Evolutionary conservation across 2,797 vertebrate genomes (phyloP).

Genomic region (Odontamblyopus lacepedii): DNA sequence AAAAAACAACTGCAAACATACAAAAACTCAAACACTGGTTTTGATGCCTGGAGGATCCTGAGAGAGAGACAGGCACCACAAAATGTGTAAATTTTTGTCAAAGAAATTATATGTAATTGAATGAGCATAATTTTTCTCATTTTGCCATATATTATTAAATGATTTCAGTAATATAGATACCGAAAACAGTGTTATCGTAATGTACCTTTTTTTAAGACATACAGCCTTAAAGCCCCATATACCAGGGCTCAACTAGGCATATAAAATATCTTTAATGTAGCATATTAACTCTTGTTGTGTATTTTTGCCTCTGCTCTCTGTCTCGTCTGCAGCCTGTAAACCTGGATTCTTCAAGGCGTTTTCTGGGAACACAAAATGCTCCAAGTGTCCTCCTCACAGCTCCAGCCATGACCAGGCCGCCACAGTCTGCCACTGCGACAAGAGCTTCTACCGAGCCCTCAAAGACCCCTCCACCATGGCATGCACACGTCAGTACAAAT

Average conservation of each 20-base stretch:
- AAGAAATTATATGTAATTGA: too few species aligned
- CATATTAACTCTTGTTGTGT: neutral
- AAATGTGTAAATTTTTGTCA: too few species aligned
- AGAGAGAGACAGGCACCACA: too few species aligned
- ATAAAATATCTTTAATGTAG: neutral
- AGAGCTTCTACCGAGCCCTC: constrained; percentile 90
- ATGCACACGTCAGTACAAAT: constrained; percentile 89
- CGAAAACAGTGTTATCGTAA: too few species aligned
- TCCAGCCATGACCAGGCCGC: constrained; percentile 89
- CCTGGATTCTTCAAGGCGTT: constrained; percentile 96
- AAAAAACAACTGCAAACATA: too few species aligned
- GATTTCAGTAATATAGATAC: too few species aligned
- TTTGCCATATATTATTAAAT: too few species aligned
- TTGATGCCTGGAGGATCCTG: too few species aligned
- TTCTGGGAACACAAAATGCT: constrained; percentile 93
- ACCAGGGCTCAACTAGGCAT: neutral
- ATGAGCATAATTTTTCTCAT: too few species aligned
- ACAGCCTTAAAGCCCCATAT: too few species aligned
- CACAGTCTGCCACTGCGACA: constrained; percentile 93
- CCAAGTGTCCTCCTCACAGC: constrained; percentile 94
- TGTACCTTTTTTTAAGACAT: too few species aligned
- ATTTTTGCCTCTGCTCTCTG: neutral
- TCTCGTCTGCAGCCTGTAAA: constrained; percentile 83
- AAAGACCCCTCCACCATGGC: constrained; percentile 93
- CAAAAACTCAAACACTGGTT: too few species aligned